Percentiles rank a stretch among this genome's conserved stretches.
Conservation (phyloP, 2,888 invertebrate genomes). For the Drosophila nr. perissopoda region DNA sequence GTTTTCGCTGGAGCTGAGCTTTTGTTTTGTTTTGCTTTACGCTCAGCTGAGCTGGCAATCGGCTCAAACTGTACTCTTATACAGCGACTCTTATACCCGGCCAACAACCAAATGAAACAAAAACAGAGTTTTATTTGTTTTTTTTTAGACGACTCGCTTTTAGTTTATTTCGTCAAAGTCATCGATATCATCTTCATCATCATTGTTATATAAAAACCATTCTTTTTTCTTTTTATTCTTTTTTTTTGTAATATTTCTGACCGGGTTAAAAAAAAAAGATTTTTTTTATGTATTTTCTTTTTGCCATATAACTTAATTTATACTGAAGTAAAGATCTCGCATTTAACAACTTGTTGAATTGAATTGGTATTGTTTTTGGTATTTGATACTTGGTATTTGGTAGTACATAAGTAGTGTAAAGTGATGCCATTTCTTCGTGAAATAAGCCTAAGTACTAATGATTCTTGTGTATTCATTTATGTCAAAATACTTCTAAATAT, state of each 20-base stretch:
- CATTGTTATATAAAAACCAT: conserved; percentile 70
- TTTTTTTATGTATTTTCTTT: conserved; percentile 49
- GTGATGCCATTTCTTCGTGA: conserved; percentile 39
- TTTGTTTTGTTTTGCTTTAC: conserved; percentile 40
- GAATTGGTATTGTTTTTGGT: conserved; percentile 38
- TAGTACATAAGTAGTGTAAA: conserved; percentile 47
- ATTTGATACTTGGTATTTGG: conserved; percentile 33
- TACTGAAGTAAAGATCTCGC: conserved; percentile 77
- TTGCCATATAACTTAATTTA: conserved; percentile 71
- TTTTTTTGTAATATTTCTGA: conserved; percentile 67
- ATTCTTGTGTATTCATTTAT: conserved; percentile 35
- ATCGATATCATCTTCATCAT: conserved; percentile 63
- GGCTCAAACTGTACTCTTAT: conserved; percentile 21
- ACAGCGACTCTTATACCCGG: conserved; percentile 6
- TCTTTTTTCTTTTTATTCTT: conserved; percentile 24
- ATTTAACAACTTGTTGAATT: conserved; percentile 67
- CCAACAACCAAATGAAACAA: conserved; percentile 55
- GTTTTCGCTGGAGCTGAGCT: conserved; percentile 9
- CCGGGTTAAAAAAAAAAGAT: conserved; percentile 62
- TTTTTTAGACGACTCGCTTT: conserved; percentile 71
- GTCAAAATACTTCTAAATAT: conserved; percentile 45
- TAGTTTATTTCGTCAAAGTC: conserved; percentile 69
- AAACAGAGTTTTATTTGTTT: conserved; percentile 31
- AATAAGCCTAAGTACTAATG: conserved; percentile 52
- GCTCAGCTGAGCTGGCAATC: conserved; percentile 30